A percentile compares a stretch with the other conserved stretches of the same genome.
phyloP scores from a whole-genome alignment of 1,140 invertebrate species.

The Tetranychus urticae region DNA sequence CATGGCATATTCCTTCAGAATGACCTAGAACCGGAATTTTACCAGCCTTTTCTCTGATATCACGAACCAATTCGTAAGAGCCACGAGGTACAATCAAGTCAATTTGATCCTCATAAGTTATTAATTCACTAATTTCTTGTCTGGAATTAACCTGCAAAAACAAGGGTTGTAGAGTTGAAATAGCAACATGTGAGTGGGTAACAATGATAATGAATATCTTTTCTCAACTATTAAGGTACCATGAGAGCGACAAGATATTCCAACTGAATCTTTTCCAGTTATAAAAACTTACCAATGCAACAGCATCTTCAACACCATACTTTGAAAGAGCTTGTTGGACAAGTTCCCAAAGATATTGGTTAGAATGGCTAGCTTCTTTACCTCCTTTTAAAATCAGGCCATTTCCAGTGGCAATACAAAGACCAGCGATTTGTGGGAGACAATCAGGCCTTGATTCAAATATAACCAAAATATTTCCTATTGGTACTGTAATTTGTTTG shows the following conservation, averaged over 20 bases:
- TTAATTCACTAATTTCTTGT: slow-evolving; percentile 79
- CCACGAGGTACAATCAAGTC: slow-evolving; percentile 93
- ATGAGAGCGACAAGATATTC: no score
- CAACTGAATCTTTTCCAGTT: no score
- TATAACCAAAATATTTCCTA: slow-evolving; percentile 89
- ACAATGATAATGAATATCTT: no score
- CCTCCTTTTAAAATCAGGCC: slow-evolving; percentile 88
- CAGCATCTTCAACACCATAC: slow-evolving; percentile 51
- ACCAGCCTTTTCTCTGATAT: slow-evolving; percentile 66
- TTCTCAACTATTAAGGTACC: no score
- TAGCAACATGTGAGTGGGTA: no score
- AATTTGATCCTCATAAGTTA: slow-evolving; percentile 76
- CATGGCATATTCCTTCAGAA: slow-evolving; percentile 88
- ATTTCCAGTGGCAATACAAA: slow-evolving; percentile 89
- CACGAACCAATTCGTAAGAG: slow-evolving; percentile 67
- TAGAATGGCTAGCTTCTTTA: slow-evolving; percentile 78
- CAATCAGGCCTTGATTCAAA: slow-evolving; percentile 97
- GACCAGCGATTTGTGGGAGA: slow-evolving; percentile 81
- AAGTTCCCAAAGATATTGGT: slow-evolving; percentile 70
- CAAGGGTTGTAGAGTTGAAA: not conserved
- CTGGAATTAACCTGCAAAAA: slow-evolving; percentile 43
- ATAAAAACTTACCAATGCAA: slow-evolving; percentile 41
- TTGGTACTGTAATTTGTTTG: slow-evolving; percentile 82
- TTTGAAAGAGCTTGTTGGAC: slow-evolving; percentile 61
- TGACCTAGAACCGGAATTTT: slow-evolving; percentile 88